Evolutionary conservation across 2,797 vertebrate species (phyloP).

Genomic region (Gambusia yucatana): DNA sequence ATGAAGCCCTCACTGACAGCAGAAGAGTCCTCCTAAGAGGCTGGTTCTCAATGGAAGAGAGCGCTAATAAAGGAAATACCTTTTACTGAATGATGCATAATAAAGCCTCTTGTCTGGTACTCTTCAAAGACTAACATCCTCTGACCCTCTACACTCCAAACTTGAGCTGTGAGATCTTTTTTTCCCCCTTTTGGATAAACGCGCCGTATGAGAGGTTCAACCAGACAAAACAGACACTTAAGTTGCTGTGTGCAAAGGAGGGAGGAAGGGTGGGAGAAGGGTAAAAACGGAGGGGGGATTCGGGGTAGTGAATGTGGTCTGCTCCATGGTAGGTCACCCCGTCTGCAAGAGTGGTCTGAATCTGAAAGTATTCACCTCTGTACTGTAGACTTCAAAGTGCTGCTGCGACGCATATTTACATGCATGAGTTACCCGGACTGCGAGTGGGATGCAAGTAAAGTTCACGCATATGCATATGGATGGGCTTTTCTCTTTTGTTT

Average conservation of each 20-base stretch:
- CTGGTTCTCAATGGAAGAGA: constrained; percentile 77
- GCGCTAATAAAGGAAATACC: constrained; percentile 87
- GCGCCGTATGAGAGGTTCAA: constrained; percentile 78
- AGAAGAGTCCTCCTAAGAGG: constrained; percentile 80
- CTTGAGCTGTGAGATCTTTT: constrained; percentile 81
- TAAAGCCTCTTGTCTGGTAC: constrained; percentile 82
- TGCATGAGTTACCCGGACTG: constrained; percentile 26
- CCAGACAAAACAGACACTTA: constrained; percentile 95
- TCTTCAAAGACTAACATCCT: constrained; percentile 89
- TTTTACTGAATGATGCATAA: constrained; percentile 85
- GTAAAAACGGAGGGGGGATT: constrained; percentile 35
- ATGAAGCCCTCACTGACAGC: constrained; percentile 49
- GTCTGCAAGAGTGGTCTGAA: constrained; percentile 65
- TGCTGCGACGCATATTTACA: constrained; percentile 53
- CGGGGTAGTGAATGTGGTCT: constrained; percentile 72
- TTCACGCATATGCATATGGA: background rate
- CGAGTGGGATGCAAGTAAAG: constrained; percentile 15
- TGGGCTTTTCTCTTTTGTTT: background rate
- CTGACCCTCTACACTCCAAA: constrained; percentile 86
- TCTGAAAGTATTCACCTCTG: constrained; percentile 67
- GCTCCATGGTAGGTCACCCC: constrained; percentile 75
- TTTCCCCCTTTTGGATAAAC: constrained; percentile 76
- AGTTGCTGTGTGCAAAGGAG: constrained; percentile 70
- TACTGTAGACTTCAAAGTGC: constrained; percentile 60
- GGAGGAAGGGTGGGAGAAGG: constrained; percentile 75